These are phyloP conservation scores for Pyrrhosoma nymphula DNA, from an alignment of 2,888 invertebrate species.

Conservation along the genomic window DNA sequence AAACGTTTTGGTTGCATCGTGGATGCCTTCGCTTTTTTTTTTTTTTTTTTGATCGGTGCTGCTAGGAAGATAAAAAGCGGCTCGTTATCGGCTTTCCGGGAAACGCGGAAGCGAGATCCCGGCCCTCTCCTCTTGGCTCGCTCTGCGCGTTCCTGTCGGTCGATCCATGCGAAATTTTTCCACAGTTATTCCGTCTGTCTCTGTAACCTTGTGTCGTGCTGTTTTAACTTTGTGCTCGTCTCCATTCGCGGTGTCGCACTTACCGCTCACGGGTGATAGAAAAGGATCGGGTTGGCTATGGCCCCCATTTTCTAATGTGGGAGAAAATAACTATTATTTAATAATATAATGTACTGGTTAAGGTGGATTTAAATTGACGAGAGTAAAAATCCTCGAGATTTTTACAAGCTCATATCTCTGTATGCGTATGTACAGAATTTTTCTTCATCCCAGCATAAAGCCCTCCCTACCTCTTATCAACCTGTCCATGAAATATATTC, in stretches of 20 bases:
- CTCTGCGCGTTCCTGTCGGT: background rate
- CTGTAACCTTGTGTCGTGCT: background rate
- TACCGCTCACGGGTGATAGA: background rate
- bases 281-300: too few species aligned
- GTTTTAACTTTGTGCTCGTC: background rate
- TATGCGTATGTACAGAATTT: too few species aligned
- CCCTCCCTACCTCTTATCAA: too few species aligned
- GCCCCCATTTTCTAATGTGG: too few species aligned
- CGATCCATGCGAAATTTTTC: background rate
- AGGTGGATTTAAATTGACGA: too few species aligned
- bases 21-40: background rate
- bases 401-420: too few species aligned
- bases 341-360: too few species aligned
- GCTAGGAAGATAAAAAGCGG: conserved; percentile 49
- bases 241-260: background rate
- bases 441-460: too few species aligned
- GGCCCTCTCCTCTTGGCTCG: background rate
- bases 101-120: conserved; percentile 43
- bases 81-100: conserved; percentile 66
- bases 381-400: too few species aligned
- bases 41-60: conserved; percentile 42
- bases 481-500: too few species aligned
- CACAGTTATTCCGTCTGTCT: background rate
- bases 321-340: too few species aligned
- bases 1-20: conserved; percentile 44